phyloP scores from a whole-genome alignment of 1,140 invertebrate species.

The Scaptomyza pallida region DNA sequence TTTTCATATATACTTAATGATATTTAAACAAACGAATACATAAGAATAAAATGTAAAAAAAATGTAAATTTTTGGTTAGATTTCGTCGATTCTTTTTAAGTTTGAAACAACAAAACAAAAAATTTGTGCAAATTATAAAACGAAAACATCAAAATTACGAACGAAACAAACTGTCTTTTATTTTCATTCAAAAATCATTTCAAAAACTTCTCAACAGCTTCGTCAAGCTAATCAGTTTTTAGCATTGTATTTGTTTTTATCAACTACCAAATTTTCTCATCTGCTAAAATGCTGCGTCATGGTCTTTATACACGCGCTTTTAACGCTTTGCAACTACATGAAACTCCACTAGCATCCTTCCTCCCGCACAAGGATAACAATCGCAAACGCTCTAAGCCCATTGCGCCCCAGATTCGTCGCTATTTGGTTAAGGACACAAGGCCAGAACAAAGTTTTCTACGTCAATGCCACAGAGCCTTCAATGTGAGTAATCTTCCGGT shows the following conservation, averaged over 20 bases:
- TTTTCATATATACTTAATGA: constrained; percentile 60
- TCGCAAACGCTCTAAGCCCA: not conserved
- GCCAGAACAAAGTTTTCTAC: too few species aligned
- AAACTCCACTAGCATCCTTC: not conserved
- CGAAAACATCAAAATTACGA: constrained; percentile 25
- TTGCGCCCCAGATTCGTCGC: not conserved
- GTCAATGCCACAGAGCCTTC: not conserved
- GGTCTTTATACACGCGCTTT: not conserved
- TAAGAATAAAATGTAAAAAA: constrained; percentile 52
- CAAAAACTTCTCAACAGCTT: not conserved
- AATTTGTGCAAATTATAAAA: constrained; percentile 32
- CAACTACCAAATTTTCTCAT: not conserved
- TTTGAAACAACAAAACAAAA: constrained; percentile 22
- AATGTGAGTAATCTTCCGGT: not conserved
- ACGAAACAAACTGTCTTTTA: not conserved
- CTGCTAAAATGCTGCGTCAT: not conserved
- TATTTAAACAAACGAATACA: constrained; percentile 53
- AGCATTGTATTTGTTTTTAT: too few species aligned
- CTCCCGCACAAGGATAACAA: not conserved
- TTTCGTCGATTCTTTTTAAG: constrained; percentile 27
- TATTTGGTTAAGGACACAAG: not conserved
- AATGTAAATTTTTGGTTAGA: constrained; percentile 50
- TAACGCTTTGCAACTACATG: too few species aligned
- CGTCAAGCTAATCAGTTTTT: not conserved
- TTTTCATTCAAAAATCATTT: too few species aligned